These are phyloP conservation scores for Eremobia ochroleuca DNA, from an alignment of 2,888 invertebrate species.

Conservation along the genomic window DNA sequence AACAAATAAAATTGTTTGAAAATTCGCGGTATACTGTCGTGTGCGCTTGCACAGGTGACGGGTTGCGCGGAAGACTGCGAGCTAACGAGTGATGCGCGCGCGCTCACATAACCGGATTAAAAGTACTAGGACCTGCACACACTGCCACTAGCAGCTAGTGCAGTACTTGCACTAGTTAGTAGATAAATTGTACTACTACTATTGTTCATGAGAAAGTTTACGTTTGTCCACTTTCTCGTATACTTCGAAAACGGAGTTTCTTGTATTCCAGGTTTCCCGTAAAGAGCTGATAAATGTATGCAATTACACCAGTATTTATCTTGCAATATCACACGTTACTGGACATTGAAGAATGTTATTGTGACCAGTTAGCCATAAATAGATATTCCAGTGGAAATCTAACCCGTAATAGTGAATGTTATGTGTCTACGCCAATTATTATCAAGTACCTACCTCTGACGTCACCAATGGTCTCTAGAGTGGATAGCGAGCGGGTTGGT, in stretches of 20 bases:
- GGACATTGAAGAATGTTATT: conserved; percentile 10
- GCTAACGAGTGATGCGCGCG: conserved; percentile 84
- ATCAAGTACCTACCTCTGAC: conserved; percentile 37
- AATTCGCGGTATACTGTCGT: conserved; percentile 65
- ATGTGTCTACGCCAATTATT: conserved; percentile 44
- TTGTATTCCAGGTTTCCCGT: conserved; percentile 17
- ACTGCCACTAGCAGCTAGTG: conserved; percentile 68
- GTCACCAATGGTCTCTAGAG: conserved; percentile 23
- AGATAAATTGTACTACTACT: conserved; percentile 42
- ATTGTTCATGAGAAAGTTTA: conserved; percentile 58
- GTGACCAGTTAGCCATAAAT: background rate
- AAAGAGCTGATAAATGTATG: conserved; percentile 7
- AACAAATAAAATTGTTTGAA: conserved; percentile 51
- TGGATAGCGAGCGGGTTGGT: conserved; percentile 34
- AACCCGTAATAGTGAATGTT: background rate
- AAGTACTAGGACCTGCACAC: conserved; percentile 77
- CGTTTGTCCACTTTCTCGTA: conserved; percentile 51
- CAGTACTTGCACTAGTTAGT: conserved; percentile 56
- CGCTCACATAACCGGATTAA: conserved; percentile 84
- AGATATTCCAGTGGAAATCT: conserved; percentile 11
- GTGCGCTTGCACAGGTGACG: conserved; percentile 67
- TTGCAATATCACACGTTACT: background rate
- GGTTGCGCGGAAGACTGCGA: conserved; percentile 79
- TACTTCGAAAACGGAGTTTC: conserved; percentile 33
- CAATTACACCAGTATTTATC: background rate